Evolutionary conservation across 2,888 invertebrate genomes (phyloP).

Genomic region (Escarpia spicata): DNA sequence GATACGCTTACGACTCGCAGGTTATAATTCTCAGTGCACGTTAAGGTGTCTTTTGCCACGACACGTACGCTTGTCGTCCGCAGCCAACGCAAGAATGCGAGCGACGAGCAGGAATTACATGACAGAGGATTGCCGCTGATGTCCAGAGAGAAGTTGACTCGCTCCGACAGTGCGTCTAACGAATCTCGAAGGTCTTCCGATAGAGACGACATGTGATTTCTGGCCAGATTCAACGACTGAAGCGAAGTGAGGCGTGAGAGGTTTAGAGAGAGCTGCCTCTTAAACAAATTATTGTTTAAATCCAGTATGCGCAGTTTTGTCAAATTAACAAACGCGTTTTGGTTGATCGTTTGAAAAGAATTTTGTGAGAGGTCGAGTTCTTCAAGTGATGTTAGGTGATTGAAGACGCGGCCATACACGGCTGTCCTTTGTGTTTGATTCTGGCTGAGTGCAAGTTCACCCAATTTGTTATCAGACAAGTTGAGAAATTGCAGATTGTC

Average conservation of each 20-base stretch:
- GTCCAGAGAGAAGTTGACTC: neutral
- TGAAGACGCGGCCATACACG: neutral
- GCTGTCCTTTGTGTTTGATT: neutral
- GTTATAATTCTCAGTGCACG: neutral
- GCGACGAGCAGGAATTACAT: neutral
- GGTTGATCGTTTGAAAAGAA: neutral
- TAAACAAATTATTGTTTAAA: neutral
- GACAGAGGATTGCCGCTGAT: neutral
- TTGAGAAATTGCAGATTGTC: neutral
- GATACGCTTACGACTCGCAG: neutral
- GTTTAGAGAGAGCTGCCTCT: neutral
- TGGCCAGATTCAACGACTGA: neutral
- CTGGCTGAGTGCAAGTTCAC: neutral
- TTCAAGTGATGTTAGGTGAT: neutral
- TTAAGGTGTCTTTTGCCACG: neutral
- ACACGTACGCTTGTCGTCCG: neutral
- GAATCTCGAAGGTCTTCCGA: neutral
- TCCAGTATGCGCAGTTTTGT: neutral
- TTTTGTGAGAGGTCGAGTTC: neutral
- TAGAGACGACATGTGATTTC: neutral
- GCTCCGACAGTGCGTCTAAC: neutral
- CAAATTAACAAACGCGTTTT: neutral
- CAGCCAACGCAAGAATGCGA: neutral
- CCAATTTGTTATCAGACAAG: neutral
- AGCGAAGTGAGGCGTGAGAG: neutral